Evolutionary conservation across 2,888 invertebrate species (phyloP).

Genomic region (Ormyrus rosae): DNA sequence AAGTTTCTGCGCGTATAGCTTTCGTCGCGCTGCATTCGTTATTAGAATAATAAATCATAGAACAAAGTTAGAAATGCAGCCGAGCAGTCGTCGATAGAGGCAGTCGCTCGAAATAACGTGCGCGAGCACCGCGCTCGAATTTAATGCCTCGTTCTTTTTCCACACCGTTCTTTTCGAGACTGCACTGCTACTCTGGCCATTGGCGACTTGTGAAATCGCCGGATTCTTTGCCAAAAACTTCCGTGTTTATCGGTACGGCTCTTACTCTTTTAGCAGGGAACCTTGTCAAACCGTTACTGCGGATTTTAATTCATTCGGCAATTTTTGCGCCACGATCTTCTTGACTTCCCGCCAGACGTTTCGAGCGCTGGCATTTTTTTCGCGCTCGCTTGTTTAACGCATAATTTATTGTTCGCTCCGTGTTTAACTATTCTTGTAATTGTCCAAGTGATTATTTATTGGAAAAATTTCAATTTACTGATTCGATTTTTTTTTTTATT

Average conservation of each 20-base stretch:
- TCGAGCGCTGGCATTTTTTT: background rate
- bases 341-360: conserved; percentile 10
- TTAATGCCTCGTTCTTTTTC: too few species aligned
- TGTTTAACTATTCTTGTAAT: background rate
- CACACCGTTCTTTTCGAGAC: too few species aligned
- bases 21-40: too few species aligned
- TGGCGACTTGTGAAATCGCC: too few species aligned
- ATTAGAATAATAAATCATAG: too few species aligned
- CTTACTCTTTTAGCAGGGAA: conserved; percentile 1
- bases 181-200: too few species aligned
- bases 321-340: background rate
- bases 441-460: background rate
- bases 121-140: too few species aligned
- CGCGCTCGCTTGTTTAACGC: background rate
- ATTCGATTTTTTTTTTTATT: conserved; percentile 69
- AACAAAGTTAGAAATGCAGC: too few species aligned
- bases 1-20: too few species aligned
- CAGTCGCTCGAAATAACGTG: too few species aligned
- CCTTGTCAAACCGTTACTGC: background rate
- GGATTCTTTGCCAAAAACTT: conserved; percentile 14
- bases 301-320: conserved; percentile 14
- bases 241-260: conserved; percentile 21
- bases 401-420: background rate
- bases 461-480: background rate
- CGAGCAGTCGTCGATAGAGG: too few species aligned